Evolutionary conservation across 2,888 invertebrate genomes (phyloP).

Genomic region (Metalampra italica): DNA sequence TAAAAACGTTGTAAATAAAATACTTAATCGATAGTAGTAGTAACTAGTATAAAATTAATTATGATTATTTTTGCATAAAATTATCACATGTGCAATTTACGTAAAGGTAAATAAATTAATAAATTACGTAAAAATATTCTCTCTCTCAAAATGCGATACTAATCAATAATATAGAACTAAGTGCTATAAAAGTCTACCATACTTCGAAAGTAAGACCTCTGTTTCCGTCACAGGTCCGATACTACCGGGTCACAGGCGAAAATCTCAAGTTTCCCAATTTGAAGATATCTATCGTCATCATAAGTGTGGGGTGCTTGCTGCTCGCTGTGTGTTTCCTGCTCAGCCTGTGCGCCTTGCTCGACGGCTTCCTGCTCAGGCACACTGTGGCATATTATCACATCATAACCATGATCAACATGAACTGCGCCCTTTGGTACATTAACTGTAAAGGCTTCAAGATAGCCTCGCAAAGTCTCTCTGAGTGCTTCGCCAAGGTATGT

Average conservation of each 20-base stretch:
- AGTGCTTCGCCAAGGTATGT: conserved; percentile 73
- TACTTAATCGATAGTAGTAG: too few species aligned
- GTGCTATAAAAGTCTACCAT: too few species aligned
- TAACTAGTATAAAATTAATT: too few species aligned
- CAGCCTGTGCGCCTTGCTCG: conserved; percentile 78
- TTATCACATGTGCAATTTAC: too few species aligned
- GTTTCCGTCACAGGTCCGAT: conserved; percentile 58
- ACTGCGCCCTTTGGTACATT: conserved; percentile 84
- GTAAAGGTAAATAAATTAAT: too few species aligned
- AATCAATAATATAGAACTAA: too few species aligned
- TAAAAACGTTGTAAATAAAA: too few species aligned
- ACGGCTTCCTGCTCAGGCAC: conserved; percentile 81
- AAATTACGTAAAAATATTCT: too few species aligned
- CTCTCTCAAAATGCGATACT: too few species aligned
- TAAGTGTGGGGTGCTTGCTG: conserved; percentile 80
- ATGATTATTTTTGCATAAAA: too few species aligned
- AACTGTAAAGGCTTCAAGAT: conserved; percentile 83
- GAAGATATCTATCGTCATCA: conserved; percentile 78
- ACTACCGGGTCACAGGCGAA: conserved; percentile 78
- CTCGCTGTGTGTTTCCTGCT: conserved; percentile 80
- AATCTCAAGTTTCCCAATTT: conserved; percentile 80
- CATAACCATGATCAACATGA: conserved; percentile 85
- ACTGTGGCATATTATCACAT: conserved; percentile 82
- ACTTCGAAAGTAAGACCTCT: background rate
- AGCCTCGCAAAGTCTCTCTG: conserved; percentile 77